Evolutionary conservation across 2,888 invertebrate species (phyloP), one percentile per base, ranked within the genome.

Genomic region (Aleiodes alternator): DNA sequence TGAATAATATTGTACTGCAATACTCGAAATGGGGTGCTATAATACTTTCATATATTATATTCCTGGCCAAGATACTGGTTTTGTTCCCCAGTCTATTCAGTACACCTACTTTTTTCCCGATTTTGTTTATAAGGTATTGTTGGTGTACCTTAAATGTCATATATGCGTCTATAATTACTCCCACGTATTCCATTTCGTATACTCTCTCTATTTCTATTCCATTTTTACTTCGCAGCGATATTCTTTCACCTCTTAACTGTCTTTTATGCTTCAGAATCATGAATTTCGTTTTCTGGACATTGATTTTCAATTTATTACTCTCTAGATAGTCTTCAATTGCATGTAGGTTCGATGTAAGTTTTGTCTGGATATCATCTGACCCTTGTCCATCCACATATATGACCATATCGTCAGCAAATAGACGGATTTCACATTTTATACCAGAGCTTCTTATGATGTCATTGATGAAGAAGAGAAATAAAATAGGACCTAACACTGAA

Each of bases 381-480:
- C 71, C 34, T 12, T 68, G 56, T 8, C 68, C 70, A 16, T n/a
- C 11, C 3, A 76, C 72, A 77, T 76, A 78, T n/a, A 76, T 50
- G 9, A 79, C 72, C 64, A 69, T 69, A 14, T 77, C 77, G 16
- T 75, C 69, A 0, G 74, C 72, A 11, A 77, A 77, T n/a, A 75
- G 50, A 31, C 56, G 56, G 3, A 72, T 53, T 4, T 53, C 14
- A 57, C 38, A 53, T 4, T 69, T 34, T 0, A 73, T 72, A 9
- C 74, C n/a, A 11, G 31, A 59, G 6, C 14, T 59, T 59, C 1
- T 59, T 11, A 31, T 0, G 2, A 59, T 59, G 9, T 59, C 78
- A 76, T 79, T 78, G 23, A 81, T 55, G 51, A 73, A 80, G n/a
- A 80, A 16, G 38, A 78, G 23, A 64, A 80, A 81, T 9, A 80